Evolutionary conservation across 2,113 vertebrate genomes (phyloP), one percentile per base, ranked within the genome.

Genomic region (Pungitius pungitius): DNA sequence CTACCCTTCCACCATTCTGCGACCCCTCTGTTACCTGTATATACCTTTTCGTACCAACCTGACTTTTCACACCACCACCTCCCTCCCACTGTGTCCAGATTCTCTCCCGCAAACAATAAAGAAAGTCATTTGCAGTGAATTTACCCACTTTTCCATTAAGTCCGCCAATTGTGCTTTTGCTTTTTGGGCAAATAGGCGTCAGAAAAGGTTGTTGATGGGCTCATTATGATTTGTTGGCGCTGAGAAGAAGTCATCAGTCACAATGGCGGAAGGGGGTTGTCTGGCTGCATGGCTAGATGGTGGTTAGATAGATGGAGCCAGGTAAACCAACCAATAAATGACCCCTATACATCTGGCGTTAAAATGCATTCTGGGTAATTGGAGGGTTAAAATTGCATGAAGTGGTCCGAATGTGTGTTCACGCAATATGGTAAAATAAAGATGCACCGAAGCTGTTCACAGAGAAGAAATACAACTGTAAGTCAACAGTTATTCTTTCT

Each of bases 181-280:
- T 84, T 90, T n/a, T 80, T 15, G 17, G 74, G 59, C 72, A 85
- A 78, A 83, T 78, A 79, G 33, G 75, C 64, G 39, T 42, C 82
- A 78, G 81, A 85, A 86, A 85, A 85, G 84, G 60, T 73, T 82
- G 77, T 91, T 77, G 87, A 84, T 78, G 63, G 78, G 75, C 77
- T 87, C 84, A 87, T 90, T 90, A 88, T 84, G 75, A 88, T 82
- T 83, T 74, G 85, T 78, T 77, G 73, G 77, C 47, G 65, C 43
- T 26, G 61, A 80, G 55, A 54, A 81, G 63, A 40, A 85, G 81
- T 75, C 85, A 84, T 91, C 56, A 77, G 75, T 88, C 84, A 82
- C 64, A 77, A 30, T 59, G 54, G 66, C 75, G 49, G 63, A 39
- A 47, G 60, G 67, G 52, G 75, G 80, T 18, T 37, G 59, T 49